Base-by-base conservation (phyloP, 2,888 invertebrate species). In the Octodonta nipae region DNA sequence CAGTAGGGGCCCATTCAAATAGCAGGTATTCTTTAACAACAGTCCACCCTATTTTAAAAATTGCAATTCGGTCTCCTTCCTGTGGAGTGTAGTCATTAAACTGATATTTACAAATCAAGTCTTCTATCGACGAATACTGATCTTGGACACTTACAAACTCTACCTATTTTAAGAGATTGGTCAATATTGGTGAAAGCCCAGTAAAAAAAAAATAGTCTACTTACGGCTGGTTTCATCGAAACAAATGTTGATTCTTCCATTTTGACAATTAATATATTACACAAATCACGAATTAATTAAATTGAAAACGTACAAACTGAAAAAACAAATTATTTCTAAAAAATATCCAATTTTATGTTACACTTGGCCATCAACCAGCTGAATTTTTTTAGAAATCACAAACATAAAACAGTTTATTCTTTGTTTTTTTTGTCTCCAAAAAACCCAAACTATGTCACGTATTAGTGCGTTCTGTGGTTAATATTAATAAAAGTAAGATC, bases 21-120 rank as follows among this genome's bases (percentile, higher is more conserved):
- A 57, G 40, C 14, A 56, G 35, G 37, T 56, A 59, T 37, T 60
- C 58, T 33, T 54, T 56, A n/a, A 58, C 49, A 30, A 48, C 51
- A 24, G 40, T 50, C 58, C 59, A 61, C 3, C 60, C 60, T n/a
- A 58, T 37, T 39, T 55, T 56, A 43, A 55, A 59, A 26, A 61
- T 55, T 14, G 55, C 58, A 20, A 61, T 45, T 29, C 57, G 46
- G 38, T 60, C 60, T 3, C 56, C 57, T 35, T 56, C 55, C 34
- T 56, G 48, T 11, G 54, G 49, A 15, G 42, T 45, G 33, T 55
- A 57, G 33, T 53, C 50, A 15, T 48, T 50, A 27, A 53, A 44
- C 25, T 40, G 42, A 37, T 51, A 57, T 35, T 38, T 47, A 36
- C 55, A 57, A 22, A 39, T 36, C 13, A 60, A 42, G 43, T 57